Evolutionary conservation across 2,888 invertebrate genomes (phyloP), one percentile per base, ranked within the genome.

Genomic region (Volucella bombylans): DNA sequence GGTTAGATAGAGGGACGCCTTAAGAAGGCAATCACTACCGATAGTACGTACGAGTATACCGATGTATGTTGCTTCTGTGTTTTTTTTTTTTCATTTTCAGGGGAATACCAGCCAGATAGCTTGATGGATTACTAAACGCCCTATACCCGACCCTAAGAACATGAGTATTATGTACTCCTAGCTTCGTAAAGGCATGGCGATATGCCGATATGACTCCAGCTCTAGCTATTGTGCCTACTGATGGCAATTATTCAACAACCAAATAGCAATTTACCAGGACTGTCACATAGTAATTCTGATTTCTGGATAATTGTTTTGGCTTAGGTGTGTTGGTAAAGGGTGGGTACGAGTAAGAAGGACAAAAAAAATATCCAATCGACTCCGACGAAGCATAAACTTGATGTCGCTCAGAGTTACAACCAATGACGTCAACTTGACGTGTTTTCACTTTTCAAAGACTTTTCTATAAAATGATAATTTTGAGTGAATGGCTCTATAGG

Each of bases 231-330:
- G 43, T n/a, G 50, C 55, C 31, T 45, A 57, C 59, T 62, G 55
- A 47, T 15, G 62, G 67, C 73, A 82, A 82, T 82, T 82, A 78
- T 82, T 77, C 72, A 78, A 73, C 64, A 78, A 67, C 72, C 72
- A 57, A 68, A 68, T 64, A 68, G 41, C 73, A 64, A 73, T 68
- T 82, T 68, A 82, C 77, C 78, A 4, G 73, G 77, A 78, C 78
- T 82, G 68, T 73, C 68, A 73, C 78, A 31, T 31, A 31, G 73
- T 68, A 78, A 49, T 69, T 54, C 67, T 67, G 45, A 55, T 55
- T 49, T 31, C 72, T 61, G 50, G 61, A 47, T 41, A 55, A 49
- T 69, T 77, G 54, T 54, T 43, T 41, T n/a, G 45, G 52, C 14
- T 31, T 18, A 41, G 50, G 39, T 47, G 47, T 12, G 10, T 65